Percentiles rank a stretch among this genome's conserved stretches.
Evolutionary conservation across 2,888 invertebrate species (phyloP).

Genomic region (Trachelus iudaicus): DNA sequence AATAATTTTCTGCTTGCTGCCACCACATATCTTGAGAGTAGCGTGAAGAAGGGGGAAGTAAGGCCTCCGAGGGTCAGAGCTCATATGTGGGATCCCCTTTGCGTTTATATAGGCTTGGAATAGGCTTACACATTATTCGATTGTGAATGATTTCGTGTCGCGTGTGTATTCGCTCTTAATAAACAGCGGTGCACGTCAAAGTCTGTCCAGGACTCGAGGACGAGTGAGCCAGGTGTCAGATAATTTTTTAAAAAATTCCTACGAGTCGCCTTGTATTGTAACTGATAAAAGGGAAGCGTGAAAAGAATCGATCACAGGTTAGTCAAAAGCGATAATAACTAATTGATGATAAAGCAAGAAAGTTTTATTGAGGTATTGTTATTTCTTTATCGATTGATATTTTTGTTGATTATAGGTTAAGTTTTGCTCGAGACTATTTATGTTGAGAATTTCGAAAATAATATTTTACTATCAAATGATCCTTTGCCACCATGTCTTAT

Average conservation of each 20-base stretch:
- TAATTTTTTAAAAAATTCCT: neutral
- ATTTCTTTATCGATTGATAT: neutral
- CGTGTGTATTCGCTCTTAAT: neutral
- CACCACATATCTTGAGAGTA: neutral
- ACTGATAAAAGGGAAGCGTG: neutral
- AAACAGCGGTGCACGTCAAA: neutral
- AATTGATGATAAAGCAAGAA: neutral
- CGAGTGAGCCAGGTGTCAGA: neutral
- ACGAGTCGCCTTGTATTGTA: neutral
- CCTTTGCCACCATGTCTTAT: neutral
- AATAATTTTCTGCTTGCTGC: neutral
- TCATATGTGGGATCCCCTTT: conserved; percentile 30
- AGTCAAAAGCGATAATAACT: neutral
- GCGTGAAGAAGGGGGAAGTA: conserved; percentile 5
- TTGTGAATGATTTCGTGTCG: neutral
- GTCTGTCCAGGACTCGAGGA: neutral
- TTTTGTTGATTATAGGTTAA: neutral
- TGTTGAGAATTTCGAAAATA: neutral
- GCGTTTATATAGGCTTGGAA: conserved; percentile 21
- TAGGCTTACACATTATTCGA: neutral
- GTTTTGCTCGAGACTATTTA: neutral
- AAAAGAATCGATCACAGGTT: neutral
- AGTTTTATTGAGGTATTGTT: neutral
- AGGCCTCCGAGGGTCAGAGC: conserved; percentile 37
- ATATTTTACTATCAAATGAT: neutral